A percentile compares a stretch with the other conserved stretches of the same genome.
Conservation (phyloP, 2,797 vertebrate genomes). For the Nothura maculosa region DNA sequence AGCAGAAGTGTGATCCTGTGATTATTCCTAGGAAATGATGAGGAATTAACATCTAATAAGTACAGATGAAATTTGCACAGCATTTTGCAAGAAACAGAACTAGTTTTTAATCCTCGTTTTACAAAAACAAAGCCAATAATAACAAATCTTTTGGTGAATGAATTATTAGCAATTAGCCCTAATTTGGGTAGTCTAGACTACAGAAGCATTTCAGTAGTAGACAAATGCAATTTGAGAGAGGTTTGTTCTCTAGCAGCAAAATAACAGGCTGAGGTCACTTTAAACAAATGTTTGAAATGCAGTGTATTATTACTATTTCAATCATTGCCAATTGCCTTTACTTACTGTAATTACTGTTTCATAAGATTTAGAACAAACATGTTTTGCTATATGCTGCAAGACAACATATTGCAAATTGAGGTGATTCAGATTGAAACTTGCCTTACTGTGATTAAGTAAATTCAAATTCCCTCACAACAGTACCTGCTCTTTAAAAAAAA, state of each 20-base stretch:
- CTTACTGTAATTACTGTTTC: constrained; percentile 71
- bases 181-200: constrained; percentile 47
- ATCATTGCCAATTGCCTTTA: constrained; percentile 68
- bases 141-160: constrained; percentile 36
- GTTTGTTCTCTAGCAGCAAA: constrained; percentile 56
- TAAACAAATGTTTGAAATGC: constrained; percentile 46
- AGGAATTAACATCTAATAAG: constrained; percentile 21
- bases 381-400: constrained; percentile 55
- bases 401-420: constrained; percentile 34
- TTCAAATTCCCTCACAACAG: background rate
- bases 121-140: constrained; percentile 58
- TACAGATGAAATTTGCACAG: constrained; percentile 63
- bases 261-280: constrained; percentile 59
- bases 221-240: constrained; percentile 51
- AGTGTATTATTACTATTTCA: constrained; percentile 50
- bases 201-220: constrained; percentile 14
- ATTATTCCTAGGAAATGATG: background rate
- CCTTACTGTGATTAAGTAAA: background rate
- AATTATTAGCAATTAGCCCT: constrained; percentile 70
- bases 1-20: too few relatives aligned
- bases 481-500: background rate
- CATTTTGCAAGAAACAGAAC: constrained; percentile 57
- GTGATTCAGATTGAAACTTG: constrained; percentile 26
- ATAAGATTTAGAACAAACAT: constrained; percentile 23
- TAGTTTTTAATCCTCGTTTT: constrained; percentile 66